Base-by-base conservation (phyloP, 2,113 vertebrate species). In the Scomber japonicus region DNA sequence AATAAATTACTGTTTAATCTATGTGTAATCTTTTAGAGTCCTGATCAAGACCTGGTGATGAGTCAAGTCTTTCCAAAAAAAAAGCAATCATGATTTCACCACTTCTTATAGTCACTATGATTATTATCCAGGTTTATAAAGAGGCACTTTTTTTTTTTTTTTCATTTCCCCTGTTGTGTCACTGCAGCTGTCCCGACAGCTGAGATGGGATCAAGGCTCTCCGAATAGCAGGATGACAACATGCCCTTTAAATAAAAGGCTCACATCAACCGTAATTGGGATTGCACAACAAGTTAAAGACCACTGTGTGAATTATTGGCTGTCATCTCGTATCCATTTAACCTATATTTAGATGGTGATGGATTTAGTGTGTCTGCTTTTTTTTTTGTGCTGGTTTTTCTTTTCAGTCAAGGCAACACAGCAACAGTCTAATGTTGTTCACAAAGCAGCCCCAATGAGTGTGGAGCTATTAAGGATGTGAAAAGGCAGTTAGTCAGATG, bases 271-370 rank as follows among this genome's bases (percentile, higher is more conserved):
- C 79, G 51, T 76, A 65, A 78, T 3, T 50, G 61, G 24, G 49
- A 48, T 80, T 88, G 49, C 75, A 62, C 88, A 88, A 81, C 74
- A 70, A 75, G 65, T 80, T 90, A 82, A 87, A 87, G 71, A 82
- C 54, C 84, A 74, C 80, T 80, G 78, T 56, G 73, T 62, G 71
- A 78, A 59, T 49, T 50, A 45, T 30, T 46, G 73, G 78, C 74
- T 66, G 76, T 57, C 78, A 59, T 51, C 31, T 72, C 61, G 3
- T 12, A 45, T 71, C 71, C 31, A n/a, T 67, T 49, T 31, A 72
- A 35, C 64, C 75, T 85, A 71, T 78, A 78, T 87, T 88, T 88
- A 87, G 78, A 57, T 3, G 3, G 49, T 2, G 1, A 27, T 50
- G 17, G 62, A 5, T 54, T 82, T 65, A 85, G 55, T 7, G 1